These are phyloP conservation scores for Callimorpha dominula DNA, from an alignment of 2,888 invertebrate species.

Conservation along the genomic window DNA sequence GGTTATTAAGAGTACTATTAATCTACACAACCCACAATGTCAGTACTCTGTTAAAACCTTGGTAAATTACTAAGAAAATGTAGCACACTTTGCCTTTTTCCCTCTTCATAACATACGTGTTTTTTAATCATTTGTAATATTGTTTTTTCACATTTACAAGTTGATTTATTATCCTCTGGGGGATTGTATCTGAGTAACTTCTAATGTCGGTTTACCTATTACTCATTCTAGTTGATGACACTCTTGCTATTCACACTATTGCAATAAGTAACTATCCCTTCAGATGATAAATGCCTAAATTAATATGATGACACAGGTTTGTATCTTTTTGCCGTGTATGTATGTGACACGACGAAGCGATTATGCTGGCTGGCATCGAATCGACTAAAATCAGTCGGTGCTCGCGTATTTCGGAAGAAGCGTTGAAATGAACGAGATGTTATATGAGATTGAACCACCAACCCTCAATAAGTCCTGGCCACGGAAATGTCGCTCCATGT, in stretches of 20 bases:
- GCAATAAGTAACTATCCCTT: not conserved
- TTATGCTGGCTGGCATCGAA: not conserved
- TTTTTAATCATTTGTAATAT: too few species aligned
- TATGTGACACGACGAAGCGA: not conserved
- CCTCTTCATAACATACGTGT: not conserved
- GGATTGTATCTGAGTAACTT: not conserved
- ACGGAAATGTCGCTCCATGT: too few species aligned
- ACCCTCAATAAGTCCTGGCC: not conserved
- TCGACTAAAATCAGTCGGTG: not conserved
- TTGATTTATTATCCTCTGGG: not conserved
- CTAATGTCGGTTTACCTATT: not conserved
- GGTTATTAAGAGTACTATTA: too few species aligned
- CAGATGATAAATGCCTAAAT: not conserved
- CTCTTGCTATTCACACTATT: too few species aligned
- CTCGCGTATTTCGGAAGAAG: too few species aligned
- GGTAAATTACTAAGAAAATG: too few species aligned
- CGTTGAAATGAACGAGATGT: too few species aligned
- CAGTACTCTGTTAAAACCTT: too few species aligned
- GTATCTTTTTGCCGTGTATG: not conserved
- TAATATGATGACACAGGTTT: not conserved
- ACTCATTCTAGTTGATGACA: not conserved
- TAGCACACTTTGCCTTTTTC: not conserved
- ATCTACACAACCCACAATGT: too few species aligned
- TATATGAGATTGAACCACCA: not conserved
- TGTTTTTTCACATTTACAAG: not conserved